These are phyloP conservation scores for Myiozetetes cayanensis DNA, from an alignment of 2,113 vertebrate genomes.

Conservation along the genomic window DNA sequence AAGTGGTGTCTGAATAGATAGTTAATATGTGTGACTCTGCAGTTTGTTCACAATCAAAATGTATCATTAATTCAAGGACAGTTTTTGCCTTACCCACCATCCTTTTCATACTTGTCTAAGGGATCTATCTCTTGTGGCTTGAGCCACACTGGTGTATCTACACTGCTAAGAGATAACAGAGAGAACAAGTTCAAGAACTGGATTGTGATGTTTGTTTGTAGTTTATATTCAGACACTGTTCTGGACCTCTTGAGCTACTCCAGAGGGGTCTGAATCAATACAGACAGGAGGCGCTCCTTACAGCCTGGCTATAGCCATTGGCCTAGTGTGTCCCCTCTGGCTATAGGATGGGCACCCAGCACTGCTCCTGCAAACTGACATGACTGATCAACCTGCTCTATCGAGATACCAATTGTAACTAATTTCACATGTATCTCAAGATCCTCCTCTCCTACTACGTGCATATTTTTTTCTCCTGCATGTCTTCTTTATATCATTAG, in stretches of 20 bases:
- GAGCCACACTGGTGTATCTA: background rate
- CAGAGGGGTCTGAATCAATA: background rate
- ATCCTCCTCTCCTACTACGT: background rate
- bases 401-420: background rate
- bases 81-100: background rate
- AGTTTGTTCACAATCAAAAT: background rate
- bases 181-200: background rate
- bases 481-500: background rate
- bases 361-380: background rate
- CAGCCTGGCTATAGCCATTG: background rate
- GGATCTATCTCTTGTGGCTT: background rate
- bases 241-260: background rate
- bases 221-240: background rate
- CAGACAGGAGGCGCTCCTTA: background rate
- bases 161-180: background rate
- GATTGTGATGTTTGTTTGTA: background rate
- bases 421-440: background rate
- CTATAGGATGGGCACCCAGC: no score
- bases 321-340: rapidly evolving
- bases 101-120: background rate
- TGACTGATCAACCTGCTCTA: background rate
- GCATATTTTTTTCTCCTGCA: background rate
- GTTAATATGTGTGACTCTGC: background rate
- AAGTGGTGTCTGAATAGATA: background rate
- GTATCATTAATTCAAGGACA: background rate